Evolutionary conservation across 2,888 invertebrate species (phyloP).

Genomic region (Drosophila buzzatii): DNA sequence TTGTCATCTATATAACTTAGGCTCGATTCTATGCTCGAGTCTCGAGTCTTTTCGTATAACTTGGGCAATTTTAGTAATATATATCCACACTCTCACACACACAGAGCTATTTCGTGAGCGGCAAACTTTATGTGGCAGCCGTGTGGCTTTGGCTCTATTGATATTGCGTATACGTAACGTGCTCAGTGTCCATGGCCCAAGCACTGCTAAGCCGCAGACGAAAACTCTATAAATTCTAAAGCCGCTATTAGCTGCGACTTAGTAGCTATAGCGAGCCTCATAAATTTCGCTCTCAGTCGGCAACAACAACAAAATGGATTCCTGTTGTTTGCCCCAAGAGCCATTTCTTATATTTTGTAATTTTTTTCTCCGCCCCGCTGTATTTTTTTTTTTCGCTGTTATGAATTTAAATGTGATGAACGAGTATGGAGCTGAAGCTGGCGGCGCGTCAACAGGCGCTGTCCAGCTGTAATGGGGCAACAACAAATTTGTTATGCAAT

Average conservation of each 20-base stretch:
- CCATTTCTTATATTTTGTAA: constrained; percentile 12
- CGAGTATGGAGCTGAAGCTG: constrained; percentile 27
- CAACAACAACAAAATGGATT: constrained; percentile 50
- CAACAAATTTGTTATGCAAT: constrained; percentile 63
- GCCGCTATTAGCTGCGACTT: constrained; percentile 76
- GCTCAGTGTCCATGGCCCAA: constrained; percentile 34
- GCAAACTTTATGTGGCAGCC: constrained; percentile 23
- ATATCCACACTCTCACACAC: not conserved
- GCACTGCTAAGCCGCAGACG: constrained; percentile 67
- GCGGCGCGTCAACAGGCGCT: constrained; percentile 14
- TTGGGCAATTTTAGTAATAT: constrained; percentile 8
- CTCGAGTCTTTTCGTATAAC: constrained; percentile 4
- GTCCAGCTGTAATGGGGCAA: constrained; percentile 36
- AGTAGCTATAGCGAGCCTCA: constrained; percentile 63
- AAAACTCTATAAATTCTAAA: constrained; percentile 80
- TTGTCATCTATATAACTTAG: constrained; percentile 3
- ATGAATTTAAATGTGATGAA: constrained; percentile 79
- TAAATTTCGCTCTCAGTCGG: constrained; percentile 59
- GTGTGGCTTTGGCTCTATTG: constrained; percentile 26
- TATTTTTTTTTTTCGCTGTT: constrained; percentile 38
- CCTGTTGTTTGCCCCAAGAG: constrained; percentile 6
- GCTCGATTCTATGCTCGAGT: not conserved
- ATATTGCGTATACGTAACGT: constrained; percentile 58
- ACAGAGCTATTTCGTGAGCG: constrained; percentile 7
- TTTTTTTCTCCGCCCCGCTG: not conserved